phyloP scores from a whole-genome alignment of 2,797 vertebrate species.

The Erethizon dorsatum region DNA sequence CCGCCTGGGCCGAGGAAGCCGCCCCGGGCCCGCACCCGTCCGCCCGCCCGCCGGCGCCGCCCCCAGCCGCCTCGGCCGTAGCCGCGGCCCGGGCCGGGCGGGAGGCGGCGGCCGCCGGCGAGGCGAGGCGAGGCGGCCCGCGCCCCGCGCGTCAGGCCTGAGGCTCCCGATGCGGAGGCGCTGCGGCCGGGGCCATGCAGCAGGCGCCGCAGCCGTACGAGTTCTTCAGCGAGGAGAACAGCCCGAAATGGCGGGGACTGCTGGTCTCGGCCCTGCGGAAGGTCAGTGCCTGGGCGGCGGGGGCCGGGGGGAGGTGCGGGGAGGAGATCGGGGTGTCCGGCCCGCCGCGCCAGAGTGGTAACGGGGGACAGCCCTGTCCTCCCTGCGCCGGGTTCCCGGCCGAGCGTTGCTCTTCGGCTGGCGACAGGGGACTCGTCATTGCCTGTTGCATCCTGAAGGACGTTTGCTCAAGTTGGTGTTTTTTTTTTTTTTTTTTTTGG shows the following conservation, averaged over 20 bases:
- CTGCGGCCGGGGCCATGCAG: slow-evolving; percentile 94
- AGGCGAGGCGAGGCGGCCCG: slow-evolving; percentile 72
- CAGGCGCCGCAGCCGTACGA: slow-evolving; percentile 96
- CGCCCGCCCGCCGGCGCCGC: slow-evolving; percentile 66
- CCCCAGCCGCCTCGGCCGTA: slow-evolving; percentile 74
- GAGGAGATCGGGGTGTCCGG: background rate
- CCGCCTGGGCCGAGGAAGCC: slow-evolving; percentile 55
- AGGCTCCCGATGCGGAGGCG: slow-evolving; percentile 94
- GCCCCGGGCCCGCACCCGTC: background rate
- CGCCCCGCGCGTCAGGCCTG: slow-evolving; percentile 69
- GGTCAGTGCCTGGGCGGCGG: slow-evolving; percentile 89
- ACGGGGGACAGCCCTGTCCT: background rate
- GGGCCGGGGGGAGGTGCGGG: background rate
- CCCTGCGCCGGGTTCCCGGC: background rate
- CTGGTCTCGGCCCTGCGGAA: slow-evolving; percentile 97
- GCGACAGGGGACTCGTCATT: background rate
- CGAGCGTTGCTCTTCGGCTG: background rate
- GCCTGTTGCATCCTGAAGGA: slow-evolving; percentile 31
- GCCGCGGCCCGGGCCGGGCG: slow-evolving; percentile 77
- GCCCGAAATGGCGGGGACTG: slow-evolving; percentile 98
- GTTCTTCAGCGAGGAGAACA: slow-evolving; percentile 98
- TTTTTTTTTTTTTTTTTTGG: background rate
- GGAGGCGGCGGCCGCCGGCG: slow-evolving; percentile 78
- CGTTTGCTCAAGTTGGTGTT: background rate
- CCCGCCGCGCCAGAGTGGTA: background rate